Percentiles rank a stretch among this genome's conserved stretches.
phyloP scores from a whole-genome alignment of 2,888 invertebrate genomes.

The Lacanobia wlatinum region DNA sequence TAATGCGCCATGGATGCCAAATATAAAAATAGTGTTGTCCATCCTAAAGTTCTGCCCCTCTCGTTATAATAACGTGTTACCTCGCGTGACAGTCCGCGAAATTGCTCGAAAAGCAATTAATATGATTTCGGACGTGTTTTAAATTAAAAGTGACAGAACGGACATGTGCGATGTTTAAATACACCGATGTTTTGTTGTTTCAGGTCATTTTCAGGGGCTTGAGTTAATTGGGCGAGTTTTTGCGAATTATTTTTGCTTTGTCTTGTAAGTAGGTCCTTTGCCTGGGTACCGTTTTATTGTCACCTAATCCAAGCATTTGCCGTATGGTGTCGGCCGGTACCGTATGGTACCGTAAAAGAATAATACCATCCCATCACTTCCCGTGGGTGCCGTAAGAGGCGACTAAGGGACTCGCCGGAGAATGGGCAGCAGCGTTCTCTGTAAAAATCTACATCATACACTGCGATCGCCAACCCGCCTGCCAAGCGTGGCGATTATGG shows the following conservation, averaged over 20 bases:
- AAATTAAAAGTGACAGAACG: conserved; percentile 69
- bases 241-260: conserved; percentile 26
- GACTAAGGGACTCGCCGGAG: no score
- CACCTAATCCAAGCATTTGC: not conserved
- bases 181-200: conserved; percentile 62
- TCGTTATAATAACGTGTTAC: conserved; percentile 75
- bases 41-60: conserved; percentile 60
- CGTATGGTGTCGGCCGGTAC: no score
- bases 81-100: conserved; percentile 82
- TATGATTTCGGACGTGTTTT: conserved; percentile 70
- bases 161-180: conserved; percentile 68
- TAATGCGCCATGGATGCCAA: conserved; percentile 51
- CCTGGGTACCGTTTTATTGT: not conserved
- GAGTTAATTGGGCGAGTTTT: conserved; percentile 31
- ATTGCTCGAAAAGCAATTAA: conserved; percentile 85
- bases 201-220: conserved; percentile 35
- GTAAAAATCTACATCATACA: no score
- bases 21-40: conserved; percentile 67
- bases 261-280: conserved; percentile 8
- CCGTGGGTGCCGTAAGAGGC: no score
- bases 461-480: no score
- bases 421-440: no score
- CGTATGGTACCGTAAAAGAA: no score
- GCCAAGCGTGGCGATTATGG: no score
- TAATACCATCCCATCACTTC: no score